phyloP scores from a whole-genome alignment of 2,888 invertebrate genomes.

The Rhabditoides inermis region DNA sequence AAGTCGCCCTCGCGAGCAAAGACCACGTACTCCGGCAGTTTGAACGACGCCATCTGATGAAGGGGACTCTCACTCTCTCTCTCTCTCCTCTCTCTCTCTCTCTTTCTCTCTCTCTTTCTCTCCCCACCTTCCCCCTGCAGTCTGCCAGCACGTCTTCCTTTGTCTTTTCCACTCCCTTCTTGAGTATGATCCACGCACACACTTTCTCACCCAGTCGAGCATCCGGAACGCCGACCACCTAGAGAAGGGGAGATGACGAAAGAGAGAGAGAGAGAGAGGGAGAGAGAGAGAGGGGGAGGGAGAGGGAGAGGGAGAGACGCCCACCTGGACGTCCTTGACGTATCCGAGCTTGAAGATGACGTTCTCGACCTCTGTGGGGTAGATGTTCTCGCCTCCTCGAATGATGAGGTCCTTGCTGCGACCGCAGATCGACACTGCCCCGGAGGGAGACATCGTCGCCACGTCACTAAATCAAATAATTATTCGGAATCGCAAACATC shows the following conservation, averaged over 20 bases:
- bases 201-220: constrained; percentile 57
- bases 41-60: constrained; percentile 68
- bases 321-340: constrained; percentile 55
- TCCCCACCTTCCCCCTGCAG: constrained; percentile 54
- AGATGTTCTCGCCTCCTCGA: constrained; percentile 59
- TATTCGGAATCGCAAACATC: no score
- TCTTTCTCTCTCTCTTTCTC: no score
- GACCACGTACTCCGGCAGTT: constrained; percentile 68
- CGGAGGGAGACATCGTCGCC: constrained; percentile 54
- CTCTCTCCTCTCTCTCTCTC: no score
- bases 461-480: constrained; percentile 52
- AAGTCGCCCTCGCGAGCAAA: constrained; percentile 60
- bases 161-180: constrained; percentile 54
- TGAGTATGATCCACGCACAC: constrained; percentile 59
- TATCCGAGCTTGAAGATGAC: constrained; percentile 54
- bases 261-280: no score
- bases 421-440: constrained; percentile 54
- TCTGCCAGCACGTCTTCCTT: constrained; percentile 60
- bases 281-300: no score
- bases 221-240: constrained; percentile 57
- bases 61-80: no score
- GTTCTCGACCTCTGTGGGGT: constrained; percentile 57
- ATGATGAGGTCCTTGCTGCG: constrained; percentile 57
- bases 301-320: no score
- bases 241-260: no score